A percentile compares a stretch with the other conserved stretches of the same genome.
Evolutionary conservation across 2,113 vertebrate species (phyloP).

Genomic region (Dasyprocta punctata): DNA sequence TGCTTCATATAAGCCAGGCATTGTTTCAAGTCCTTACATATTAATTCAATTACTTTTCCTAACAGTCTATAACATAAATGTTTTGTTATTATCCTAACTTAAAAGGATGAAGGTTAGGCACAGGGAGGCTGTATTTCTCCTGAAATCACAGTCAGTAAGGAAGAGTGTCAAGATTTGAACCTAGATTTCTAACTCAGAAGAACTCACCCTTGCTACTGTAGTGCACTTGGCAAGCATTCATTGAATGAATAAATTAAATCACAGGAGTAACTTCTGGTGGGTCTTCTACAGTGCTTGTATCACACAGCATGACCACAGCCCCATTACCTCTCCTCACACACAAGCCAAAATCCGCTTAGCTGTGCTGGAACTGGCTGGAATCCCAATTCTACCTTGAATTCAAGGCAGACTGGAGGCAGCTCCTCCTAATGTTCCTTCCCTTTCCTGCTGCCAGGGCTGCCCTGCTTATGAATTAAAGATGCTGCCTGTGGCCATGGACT

Average conservation of each 20-base stretch:
- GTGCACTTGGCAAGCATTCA: not conserved
- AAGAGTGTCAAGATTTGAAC: not conserved
- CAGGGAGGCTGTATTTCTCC: not conserved
- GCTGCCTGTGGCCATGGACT: not conserved
- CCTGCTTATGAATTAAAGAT: constrained; percentile 68
- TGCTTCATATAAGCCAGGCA: not conserved
- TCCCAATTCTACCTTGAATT: not conserved
- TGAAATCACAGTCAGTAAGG: not conserved
- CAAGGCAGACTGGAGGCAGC: not conserved
- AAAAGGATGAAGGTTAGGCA: not conserved
- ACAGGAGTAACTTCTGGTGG: not conserved
- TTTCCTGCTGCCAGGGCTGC: not conserved
- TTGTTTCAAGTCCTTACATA: not conserved
- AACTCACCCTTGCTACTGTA: not conserved
- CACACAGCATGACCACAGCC: not conserved
- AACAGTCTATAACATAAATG: not conserved
- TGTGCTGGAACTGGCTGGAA: not conserved
- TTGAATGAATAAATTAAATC: not conserved
- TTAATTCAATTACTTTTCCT: not conserved
- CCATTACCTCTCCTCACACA: not conserved
- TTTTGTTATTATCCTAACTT: not conserved
- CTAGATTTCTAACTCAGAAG: not conserved
- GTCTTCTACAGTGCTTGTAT: not conserved
- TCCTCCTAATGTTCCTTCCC: not conserved
- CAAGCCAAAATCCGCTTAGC: not conserved